Base-by-base conservation (phyloP, 92 coral and sea anemone species). In the Phenganax marumi region DNA sequence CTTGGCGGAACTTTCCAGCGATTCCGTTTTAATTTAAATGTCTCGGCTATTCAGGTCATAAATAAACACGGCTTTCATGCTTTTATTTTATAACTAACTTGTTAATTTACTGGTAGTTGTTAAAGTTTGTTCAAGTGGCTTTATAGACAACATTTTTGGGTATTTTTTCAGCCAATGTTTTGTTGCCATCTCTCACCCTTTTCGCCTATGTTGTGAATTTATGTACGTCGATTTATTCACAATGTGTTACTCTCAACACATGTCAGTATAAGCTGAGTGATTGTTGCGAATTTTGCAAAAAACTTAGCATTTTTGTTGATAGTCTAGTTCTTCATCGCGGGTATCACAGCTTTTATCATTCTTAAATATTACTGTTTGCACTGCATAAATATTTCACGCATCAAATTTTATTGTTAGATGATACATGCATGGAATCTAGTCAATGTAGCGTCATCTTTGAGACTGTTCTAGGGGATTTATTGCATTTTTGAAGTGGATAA, bases 1-100 rank as follows among this genome's bases (percentile, higher is more conserved):
- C 61, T 49, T 73, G 6, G 43, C 68, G 81, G 81, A 76, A 76
- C 69, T 56, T 76, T 74, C 79, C 43, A 52, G 5, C 17, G 79
- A 39, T 23, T 76, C 26, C 52, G 54, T 76, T 24, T 16, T 55
- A n/a, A 54, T 76, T 76, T 55, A 39, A 54, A 52, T 52, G 48
- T 33, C 72, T 66, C 72, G 68, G 68, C 33, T n/a, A 62, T 62
- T 18, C 24, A 66, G 23, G 50, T 49, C 50, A 49, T 25, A 0
- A 12, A 25, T 66, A 66, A 66, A 66, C 43, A 66, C 72, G 6
- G 50, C n/a, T 66, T 66, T 66, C 33, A 66, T 49, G 72, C 72
- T 19, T n/a, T 11, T 66, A n/a, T 25, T 25, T 66, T 25, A 11
- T 48, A 66, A 2, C 0, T 11, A 52, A 50, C 13, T 26, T 52